Percentiles rank a stretch among this genome's conserved stretches.
Evolutionary conservation across 2,888 invertebrate genomes (phyloP).

Genomic region (Pseudoips prasinana): DNA sequence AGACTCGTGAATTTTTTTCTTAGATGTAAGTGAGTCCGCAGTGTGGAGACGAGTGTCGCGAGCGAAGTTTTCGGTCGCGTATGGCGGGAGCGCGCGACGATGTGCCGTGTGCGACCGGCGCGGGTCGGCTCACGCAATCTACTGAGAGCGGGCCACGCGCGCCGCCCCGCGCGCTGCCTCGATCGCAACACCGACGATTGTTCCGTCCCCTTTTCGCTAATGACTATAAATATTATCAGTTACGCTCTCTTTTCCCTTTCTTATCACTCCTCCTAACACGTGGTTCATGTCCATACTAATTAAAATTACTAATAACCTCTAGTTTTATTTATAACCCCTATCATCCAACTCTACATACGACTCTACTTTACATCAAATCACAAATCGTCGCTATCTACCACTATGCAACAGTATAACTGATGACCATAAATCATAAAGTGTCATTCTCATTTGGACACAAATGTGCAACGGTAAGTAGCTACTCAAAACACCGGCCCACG

Average conservation of each 20-base stretch:
- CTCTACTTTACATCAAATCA: too few species aligned
- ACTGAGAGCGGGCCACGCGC: conserved; percentile 82
- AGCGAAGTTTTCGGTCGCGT: conserved; percentile 72
- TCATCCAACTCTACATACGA: neutral
- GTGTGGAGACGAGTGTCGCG: conserved; percentile 53
- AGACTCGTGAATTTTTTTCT: conserved; percentile 41
- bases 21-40: conserved; percentile 48
- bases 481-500: conserved; percentile 27
- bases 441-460: neutral
- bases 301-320: conserved; percentile 9
- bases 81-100: conserved; percentile 63
- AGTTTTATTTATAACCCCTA: conserved; percentile 7
- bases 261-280: conserved; percentile 74
- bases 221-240: conserved; percentile 80
- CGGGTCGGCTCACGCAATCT: conserved; percentile 86
- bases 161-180: conserved; percentile 82
- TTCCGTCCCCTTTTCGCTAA: conserved; percentile 82
- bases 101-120: conserved; percentile 75
- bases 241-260: conserved; percentile 73
- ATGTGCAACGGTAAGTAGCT: conserved; percentile 2
- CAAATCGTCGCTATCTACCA: neutral
- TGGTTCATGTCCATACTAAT: conserved; percentile 38
- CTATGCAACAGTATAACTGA: too few species aligned
- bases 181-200: conserved; percentile 65
- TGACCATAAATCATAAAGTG: neutral